Percentiles rank a stretch among this genome's conserved stretches.
Conservation (phyloP, 2,888 invertebrate genomes). For the Heliconius charithonia region DNA sequence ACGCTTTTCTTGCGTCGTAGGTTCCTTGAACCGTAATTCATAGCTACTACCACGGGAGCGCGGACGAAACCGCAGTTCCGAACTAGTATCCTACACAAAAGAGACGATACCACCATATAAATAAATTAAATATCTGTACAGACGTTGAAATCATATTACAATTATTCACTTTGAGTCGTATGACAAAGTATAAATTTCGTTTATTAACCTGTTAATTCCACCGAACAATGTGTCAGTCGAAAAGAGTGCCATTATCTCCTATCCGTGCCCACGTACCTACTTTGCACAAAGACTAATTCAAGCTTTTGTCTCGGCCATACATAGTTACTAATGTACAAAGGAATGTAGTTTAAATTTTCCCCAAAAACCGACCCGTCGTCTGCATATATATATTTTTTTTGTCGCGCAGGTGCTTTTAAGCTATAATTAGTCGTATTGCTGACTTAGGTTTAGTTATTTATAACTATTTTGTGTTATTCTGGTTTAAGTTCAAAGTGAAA, state of each 20-base stretch:
- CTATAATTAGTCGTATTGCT: constrained; percentile 26
- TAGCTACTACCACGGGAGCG: neutral
- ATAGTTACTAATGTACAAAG: constrained; percentile 77
- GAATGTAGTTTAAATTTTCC: constrained; percentile 44
- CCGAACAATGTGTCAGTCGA: constrained; percentile 41
- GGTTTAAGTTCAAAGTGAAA: neutral
- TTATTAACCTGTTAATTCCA: constrained; percentile 39
- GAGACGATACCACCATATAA: neutral
- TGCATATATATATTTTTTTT: constrained; percentile 4
- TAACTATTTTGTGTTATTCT: neutral
- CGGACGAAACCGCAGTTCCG: neutral
- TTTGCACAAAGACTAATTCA: constrained; percentile 78
- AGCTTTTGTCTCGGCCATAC: constrained; percentile 74
- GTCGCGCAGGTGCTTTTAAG: constrained; percentile 16
- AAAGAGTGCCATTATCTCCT: constrained; percentile 76
- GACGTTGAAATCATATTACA: constrained; percentile 1
- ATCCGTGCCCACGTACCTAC: constrained; percentile 69
- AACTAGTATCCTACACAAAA: neutral
- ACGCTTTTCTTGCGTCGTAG: too few species aligned
- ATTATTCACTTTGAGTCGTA: constrained; percentile 19
- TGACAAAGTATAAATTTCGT: constrained; percentile 22
- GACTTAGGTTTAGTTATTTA: constrained; percentile 13
- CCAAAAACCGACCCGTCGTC: constrained; percentile 18
- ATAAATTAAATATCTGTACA: constrained; percentile 2
- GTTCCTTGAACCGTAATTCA: neutral